These are phyloP conservation scores for Ectropis grisescens DNA, from an alignment of 1,140 invertebrate genomes.

Conservation along the genomic window DNA sequence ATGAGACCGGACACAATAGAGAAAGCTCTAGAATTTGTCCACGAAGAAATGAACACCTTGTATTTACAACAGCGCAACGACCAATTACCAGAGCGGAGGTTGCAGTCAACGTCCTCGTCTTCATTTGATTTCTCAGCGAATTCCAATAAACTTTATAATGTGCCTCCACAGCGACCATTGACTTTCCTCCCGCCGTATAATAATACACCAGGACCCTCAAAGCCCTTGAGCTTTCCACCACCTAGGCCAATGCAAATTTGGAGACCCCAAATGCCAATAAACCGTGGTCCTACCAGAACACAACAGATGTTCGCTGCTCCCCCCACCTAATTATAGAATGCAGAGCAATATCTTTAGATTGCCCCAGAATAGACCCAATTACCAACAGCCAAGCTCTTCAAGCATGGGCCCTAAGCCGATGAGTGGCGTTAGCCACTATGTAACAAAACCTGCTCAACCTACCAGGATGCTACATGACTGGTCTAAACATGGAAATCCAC, in stretches of 20 bases:
- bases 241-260: too few species aligned
- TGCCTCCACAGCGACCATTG: too few species aligned
- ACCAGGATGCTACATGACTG: background rate
- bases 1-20: constrained; percentile 11
- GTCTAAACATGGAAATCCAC: background rate
- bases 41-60: constrained; percentile 7
- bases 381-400: too few species aligned
- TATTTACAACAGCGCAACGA: constrained; percentile 12
- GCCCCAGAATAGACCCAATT: background rate
- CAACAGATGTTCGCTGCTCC: constrained; percentile 18
- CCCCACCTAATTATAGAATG: background rate
- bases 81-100: too few species aligned
- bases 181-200: too few species aligned
- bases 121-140: too few species aligned
- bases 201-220: constrained; percentile 1
- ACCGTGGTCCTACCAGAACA: constrained; percentile 4
- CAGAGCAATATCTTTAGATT: background rate
- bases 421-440: background rate
- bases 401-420: background rate
- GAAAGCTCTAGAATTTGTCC: constrained; percentile 8
- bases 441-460: background rate
- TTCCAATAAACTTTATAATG: too few species aligned
- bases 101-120: too few species aligned
- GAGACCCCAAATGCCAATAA: too few species aligned
- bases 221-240: too few species aligned